A percentile compares a stretch with the other conserved stretches of the same genome.
Conservation (phyloP, 2,113 vertebrate species). For the Hyperopisus bebe region DNA sequence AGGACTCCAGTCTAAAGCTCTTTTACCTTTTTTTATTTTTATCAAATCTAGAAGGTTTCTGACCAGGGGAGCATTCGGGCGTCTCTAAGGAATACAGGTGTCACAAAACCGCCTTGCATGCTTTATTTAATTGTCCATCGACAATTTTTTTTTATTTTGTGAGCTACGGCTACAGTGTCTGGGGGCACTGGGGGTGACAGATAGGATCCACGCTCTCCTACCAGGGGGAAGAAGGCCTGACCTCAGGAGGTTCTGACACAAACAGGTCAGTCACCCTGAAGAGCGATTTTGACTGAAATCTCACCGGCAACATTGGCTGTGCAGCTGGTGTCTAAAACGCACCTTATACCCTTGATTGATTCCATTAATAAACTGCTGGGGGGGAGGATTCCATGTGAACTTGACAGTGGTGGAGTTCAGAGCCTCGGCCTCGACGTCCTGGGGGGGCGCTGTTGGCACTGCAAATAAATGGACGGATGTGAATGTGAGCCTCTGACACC, state of each 20-base stretch:
- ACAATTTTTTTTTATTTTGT: not conserved
- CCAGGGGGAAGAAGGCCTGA: not conserved
- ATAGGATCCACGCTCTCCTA: not conserved
- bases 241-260: not conserved
- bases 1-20: not conserved
- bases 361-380: slow-evolving; percentile 91
- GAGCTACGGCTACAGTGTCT: not conserved
- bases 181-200: not conserved
- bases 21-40: not conserved
- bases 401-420: slow-evolving; percentile 84
- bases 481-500: not conserved
- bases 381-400: slow-evolving; percentile 86
- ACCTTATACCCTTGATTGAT: slow-evolving; percentile 98
- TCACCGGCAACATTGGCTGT: not conserved
- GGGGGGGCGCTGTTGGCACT: slow-evolving; percentile 92
- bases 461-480: not conserved
- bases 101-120: not conserved
- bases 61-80: not conserved
- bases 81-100: slow-evolving; percentile 17
- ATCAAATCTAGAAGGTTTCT: slow-evolving; percentile 10
- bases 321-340: slow-evolving; percentile 15
- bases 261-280: not conserved
- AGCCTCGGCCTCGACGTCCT: slow-evolving; percentile 75
- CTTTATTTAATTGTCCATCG: not conserved
- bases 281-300: too few relatives aligned